These are phyloP conservation scores for Andricus curvator DNA, from an alignment of 2,888 invertebrate genomes.

Conservation along the genomic window DNA sequence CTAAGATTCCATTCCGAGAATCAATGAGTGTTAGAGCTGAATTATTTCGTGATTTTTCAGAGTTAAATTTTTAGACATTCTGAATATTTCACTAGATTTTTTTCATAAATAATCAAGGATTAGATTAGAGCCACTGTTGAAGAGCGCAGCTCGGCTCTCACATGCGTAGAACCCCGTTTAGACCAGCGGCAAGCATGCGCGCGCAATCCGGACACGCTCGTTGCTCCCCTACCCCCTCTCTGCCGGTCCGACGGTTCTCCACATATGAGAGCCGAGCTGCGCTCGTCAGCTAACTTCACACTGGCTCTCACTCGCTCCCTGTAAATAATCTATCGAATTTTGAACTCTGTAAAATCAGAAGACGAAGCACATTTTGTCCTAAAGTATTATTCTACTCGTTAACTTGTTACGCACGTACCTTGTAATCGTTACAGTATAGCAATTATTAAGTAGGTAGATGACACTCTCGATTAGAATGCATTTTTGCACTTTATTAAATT, in stretches of 20 bases:
- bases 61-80: constrained; percentile 14
- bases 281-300: no score
- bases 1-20: constrained; percentile 64
- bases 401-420: constrained; percentile 70
- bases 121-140: no score
- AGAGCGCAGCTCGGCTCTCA: no score
- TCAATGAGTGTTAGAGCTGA: constrained; percentile 53
- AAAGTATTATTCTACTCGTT: constrained; percentile 66
- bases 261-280: no score
- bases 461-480: constrained; percentile 62
- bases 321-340: constrained; percentile 34
- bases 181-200: no score
- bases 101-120: neutral
- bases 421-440: constrained; percentile 67
- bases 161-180: no score
- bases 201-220: no score
- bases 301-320: no score
- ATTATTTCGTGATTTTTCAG: constrained; percentile 39
- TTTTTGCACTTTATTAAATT: constrained; percentile 47
- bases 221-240: no score
- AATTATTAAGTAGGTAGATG: constrained; percentile 69
- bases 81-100: constrained; percentile 39
- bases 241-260: no score
- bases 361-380: constrained; percentile 65
- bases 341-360: constrained; percentile 67